A percentile compares a stretch with the other conserved stretches of the same genome.
These are phyloP conservation scores for Neogale vison DNA, from an alignment of 2,113 vertebrate genomes.

Conservation along the genomic window DNA sequence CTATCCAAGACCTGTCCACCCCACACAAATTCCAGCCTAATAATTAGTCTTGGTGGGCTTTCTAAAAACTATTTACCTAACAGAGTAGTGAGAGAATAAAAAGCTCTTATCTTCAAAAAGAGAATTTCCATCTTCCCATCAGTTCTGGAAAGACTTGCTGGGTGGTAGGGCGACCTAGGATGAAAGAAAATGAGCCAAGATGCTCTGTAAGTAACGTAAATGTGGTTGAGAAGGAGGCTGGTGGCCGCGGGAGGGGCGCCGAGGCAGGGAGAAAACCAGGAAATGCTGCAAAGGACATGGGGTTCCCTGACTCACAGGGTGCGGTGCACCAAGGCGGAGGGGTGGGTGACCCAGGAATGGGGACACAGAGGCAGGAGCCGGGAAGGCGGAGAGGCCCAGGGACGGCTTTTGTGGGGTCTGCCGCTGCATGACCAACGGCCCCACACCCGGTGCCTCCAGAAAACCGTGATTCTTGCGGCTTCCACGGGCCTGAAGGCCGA, in stretches of 20 bases:
- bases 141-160: background rate
- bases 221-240: background rate
- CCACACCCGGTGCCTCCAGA: background rate
- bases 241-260: background rate
- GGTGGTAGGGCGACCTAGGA: too few species aligned
- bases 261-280: background rate
- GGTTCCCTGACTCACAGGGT: fast-evolving
- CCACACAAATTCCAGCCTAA: too few species aligned
- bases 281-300: background rate
- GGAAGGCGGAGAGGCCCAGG: background rate
- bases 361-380: too few species aligned
- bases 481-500: fast-evolving
- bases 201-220: background rate
- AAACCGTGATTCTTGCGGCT: fast-evolving
- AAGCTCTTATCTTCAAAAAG: background rate
- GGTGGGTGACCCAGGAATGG: fast-evolving
- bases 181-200: too few species aligned
- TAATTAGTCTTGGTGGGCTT: background rate
- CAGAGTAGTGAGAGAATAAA: background rate
- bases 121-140: background rate
- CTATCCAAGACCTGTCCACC: too few species aligned
- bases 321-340: fast-evolving
- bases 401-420: fast-evolving
- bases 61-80: background rate
- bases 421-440: fast-evolving